A percentile compares a stretch with the other conserved stretches of the same genome.
phyloP scores from a whole-genome alignment of 2,797 vertebrate genomes.

The Distichodus sexfasciatus region DNA sequence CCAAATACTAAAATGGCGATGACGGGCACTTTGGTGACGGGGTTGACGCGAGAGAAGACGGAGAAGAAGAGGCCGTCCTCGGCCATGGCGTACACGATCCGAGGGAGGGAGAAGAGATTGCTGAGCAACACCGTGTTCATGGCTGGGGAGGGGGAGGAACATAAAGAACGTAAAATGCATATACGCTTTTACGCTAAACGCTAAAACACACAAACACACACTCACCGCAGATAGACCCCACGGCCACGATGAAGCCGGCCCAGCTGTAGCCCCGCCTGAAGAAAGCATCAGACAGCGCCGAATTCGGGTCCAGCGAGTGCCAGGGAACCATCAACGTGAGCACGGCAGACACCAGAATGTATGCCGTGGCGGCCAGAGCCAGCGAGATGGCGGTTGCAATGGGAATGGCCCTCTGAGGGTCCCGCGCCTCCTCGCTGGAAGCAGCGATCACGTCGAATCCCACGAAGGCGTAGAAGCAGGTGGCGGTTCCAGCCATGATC shows the following conservation, averaged over 20 bases:
- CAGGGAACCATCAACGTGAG: constrained; percentile 95
- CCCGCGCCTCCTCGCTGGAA: constrained; percentile 91
- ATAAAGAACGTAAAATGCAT: background rate
- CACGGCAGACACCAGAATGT: constrained; percentile 89
- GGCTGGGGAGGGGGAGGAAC: constrained; percentile 67
- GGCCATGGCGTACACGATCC: constrained; percentile 95
- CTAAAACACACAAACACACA: too few species aligned
- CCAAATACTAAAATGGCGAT: constrained; percentile 88
- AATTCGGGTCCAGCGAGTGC: constrained; percentile 88
- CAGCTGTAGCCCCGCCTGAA: constrained; percentile 91
- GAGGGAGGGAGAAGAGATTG: constrained; percentile 93
- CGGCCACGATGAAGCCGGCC: constrained; percentile 90
- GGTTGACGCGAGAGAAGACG: constrained; percentile 85
- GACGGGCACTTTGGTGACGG: constrained; percentile 88
- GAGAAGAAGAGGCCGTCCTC: constrained; percentile 92
- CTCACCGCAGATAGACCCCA: constrained; percentile 96
- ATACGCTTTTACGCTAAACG: background rate
- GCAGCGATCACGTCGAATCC: constrained; percentile 94
- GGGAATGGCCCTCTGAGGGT: constrained; percentile 86
- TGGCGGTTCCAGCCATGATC: constrained; percentile 90
- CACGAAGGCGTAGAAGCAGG: constrained; percentile 94
- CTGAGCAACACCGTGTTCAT: constrained; percentile 96
- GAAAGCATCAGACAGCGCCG: constrained; percentile 90
- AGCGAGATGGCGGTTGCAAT: constrained; percentile 87
- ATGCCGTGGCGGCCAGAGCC: constrained; percentile 81